A percentile compares a stretch with the other conserved stretches of the same genome.
These are phyloP conservation scores for Sphaerodactylus townsendi DNA, from an alignment of 2,113 vertebrate genomes.

Conservation along the genomic window DNA sequence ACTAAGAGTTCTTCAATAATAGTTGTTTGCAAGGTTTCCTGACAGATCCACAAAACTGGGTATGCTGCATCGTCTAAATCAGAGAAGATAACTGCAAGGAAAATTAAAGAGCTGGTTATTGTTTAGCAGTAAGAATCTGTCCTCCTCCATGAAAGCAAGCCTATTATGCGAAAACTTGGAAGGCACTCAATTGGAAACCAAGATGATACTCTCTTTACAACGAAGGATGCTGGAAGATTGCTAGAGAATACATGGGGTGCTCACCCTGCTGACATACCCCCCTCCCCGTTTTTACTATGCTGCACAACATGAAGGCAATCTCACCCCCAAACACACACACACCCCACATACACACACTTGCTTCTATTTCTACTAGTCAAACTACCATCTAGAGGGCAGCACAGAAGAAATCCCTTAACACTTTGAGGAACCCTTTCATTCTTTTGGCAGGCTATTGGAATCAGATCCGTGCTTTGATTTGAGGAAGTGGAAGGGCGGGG, in stretches of 20 bases:
- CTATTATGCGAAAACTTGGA: slow-evolving; percentile 30
- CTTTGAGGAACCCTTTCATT: slow-evolving; percentile 31
- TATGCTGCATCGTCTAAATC: not conserved
- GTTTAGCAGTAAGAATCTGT: not conserved
- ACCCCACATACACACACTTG: not conserved
- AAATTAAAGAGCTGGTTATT: rapidly evolving
- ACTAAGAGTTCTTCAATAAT: not conserved
- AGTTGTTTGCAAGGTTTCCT: not conserved
- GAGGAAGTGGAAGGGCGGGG: too few species aligned
- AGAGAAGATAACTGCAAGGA: slow-evolving; percentile 4
- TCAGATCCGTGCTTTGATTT: slow-evolving; percentile 41
- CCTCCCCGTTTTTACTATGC: too few species aligned
- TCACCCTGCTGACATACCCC: not conserved
- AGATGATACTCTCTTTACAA: not conserved
- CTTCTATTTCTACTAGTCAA: not conserved
- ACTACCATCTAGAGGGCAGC: not conserved
- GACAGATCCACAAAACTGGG: too few species aligned
- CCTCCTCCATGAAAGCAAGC: not conserved
- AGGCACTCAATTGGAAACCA: slow-evolving; percentile 32
- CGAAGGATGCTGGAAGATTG: not conserved
- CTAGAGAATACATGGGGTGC: rapidly evolving
- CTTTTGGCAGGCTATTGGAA: not conserved
- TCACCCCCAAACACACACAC: too few species aligned
- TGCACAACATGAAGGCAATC: not conserved
- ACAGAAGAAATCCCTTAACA: not conserved